Conservation (phyloP, 2,113 vertebrate species). For the Mungos mungo region DNA sequence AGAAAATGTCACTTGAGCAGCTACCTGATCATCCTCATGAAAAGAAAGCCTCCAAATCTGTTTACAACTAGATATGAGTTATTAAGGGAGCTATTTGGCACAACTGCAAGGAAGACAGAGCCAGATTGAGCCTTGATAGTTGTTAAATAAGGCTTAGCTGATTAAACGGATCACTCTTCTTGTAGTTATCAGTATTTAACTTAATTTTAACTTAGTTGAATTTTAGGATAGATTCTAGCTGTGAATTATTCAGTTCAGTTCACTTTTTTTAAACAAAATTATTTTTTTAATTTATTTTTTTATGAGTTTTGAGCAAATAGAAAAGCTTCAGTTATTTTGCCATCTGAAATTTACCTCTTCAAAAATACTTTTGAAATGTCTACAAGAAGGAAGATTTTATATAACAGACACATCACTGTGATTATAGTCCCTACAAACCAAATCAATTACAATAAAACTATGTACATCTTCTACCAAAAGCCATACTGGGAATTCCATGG, state of each 20-base stretch:
- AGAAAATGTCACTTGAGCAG: background rate
- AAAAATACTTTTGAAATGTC: slow-evolving; percentile 32
- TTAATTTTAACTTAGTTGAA: slow-evolving; percentile 18
- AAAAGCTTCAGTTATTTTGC: slow-evolving; percentile 31
- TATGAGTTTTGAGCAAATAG: slow-evolving; percentile 17
- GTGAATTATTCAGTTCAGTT: slow-evolving; percentile 33
- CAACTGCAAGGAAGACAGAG: background rate
- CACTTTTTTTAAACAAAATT: background rate
- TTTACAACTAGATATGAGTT: background rate
- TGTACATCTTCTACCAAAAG: background rate
- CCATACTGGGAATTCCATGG: background rate
- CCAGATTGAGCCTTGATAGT: background rate
- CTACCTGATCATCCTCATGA: background rate
- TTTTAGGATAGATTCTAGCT: slow-evolving; percentile 38
- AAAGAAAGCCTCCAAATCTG: background rate
- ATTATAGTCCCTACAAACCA: background rate
- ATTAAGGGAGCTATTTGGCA: background rate
- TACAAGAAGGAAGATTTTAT: slow-evolving; percentile 25
- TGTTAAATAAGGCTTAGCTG: background rate
- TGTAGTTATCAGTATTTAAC: background rate
- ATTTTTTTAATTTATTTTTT: background rate
- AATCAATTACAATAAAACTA: background rate
- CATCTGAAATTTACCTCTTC: slow-evolving; percentile 11
- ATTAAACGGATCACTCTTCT: background rate
- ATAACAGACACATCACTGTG: background rate